Conservation (phyloP, 2,113 vertebrate species). For the Rhagologus leucostigma region DNA sequence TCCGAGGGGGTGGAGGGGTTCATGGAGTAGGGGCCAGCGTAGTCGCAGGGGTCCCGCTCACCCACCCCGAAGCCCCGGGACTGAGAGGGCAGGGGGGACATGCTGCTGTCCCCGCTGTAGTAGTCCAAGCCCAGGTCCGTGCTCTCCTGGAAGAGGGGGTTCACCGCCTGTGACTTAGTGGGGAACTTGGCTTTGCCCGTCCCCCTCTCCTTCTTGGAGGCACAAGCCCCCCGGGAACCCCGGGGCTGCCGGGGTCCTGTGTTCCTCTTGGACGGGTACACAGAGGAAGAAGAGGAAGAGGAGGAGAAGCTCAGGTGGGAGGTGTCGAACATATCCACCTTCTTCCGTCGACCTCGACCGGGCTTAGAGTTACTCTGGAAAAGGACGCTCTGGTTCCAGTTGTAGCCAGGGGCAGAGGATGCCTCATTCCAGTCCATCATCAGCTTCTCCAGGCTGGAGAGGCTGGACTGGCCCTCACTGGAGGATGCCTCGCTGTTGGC, state of each 20-base stretch:
- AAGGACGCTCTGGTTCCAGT: conserved; percentile 98
- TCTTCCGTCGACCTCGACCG: conserved; percentile 91
- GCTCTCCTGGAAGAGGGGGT: conserved; percentile 89
- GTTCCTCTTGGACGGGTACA: conserved; percentile 86
- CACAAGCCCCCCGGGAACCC: conserved; percentile 83
- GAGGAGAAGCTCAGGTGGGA: conserved; percentile 81
- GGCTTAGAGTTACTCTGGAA: conserved; percentile 94
- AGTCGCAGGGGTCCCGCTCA: conserved; percentile 90
- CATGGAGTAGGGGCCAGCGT: conserved; percentile 93
- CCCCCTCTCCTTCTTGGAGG: conserved; percentile 88
- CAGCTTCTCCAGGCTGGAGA: conserved; percentile 96
- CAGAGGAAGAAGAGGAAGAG: conserved; percentile 86
- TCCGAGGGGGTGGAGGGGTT: conserved; percentile 95
- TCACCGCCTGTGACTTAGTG: conserved; percentile 76
- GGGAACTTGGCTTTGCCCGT: conserved; percentile 83
- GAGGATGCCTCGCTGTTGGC: conserved; percentile 82
- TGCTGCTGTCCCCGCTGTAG: conserved; percentile 95
- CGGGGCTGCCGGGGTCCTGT: conserved; percentile 85
- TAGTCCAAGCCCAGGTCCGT: conserved; percentile 89
- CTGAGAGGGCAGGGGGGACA: conserved; percentile 91
- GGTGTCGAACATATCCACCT: conserved; percentile 85
- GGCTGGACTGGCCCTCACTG: conserved; percentile 89
- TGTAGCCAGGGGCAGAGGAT: conserved; percentile 89
- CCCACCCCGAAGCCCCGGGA: conserved; percentile 85
- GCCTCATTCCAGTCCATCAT: conserved; percentile 99